These are phyloP conservation scores for Troides helena DNA, from an alignment of 2,888 invertebrate genomes.

Conservation along the genomic window DNA sequence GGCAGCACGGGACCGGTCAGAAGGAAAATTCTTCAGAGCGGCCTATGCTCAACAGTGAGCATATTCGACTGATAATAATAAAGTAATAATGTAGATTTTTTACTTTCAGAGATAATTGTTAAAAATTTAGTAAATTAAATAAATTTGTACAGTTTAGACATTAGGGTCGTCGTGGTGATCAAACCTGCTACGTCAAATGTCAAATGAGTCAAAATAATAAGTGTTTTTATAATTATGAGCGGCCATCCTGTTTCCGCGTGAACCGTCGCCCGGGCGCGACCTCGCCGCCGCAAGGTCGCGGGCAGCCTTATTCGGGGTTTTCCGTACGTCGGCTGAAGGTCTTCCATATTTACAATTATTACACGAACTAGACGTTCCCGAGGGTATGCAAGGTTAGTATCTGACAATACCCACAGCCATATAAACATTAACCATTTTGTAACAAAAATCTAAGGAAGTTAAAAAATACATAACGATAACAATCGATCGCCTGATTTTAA, in stretches of 20 bases:
- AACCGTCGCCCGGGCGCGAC: slow-evolving; percentile 50
- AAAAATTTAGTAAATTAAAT: background rate
- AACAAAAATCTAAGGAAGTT: too few species aligned
- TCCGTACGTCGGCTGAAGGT: slow-evolving; percentile 66
- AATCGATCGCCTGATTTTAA: too few species aligned
- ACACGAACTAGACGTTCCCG: slow-evolving; percentile 30
- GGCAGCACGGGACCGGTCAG: too few species aligned
- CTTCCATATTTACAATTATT: slow-evolving; percentile 57
- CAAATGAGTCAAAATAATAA: slow-evolving; percentile 33
- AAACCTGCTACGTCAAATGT: slow-evolving; percentile 26
- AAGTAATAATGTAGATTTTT: background rate
- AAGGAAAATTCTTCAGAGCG: too few species aligned
- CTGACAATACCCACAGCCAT: too few species aligned
- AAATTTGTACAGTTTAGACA: background rate
- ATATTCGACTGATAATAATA: too few species aligned
- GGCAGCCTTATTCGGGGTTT: slow-evolving; percentile 57
- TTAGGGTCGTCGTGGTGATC: background rate
- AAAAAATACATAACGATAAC: too few species aligned
- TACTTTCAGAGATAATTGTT: background rate
- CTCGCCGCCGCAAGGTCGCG: slow-evolving; percentile 59
- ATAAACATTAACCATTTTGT: too few species aligned
- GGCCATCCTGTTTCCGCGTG: slow-evolving; percentile 54
- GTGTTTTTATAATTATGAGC: slow-evolving; percentile 35
- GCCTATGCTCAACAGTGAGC: too few species aligned
- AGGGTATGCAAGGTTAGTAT: too few species aligned